phyloP scores from a whole-genome alignment of 1,140 invertebrate species.

The Neodiprion lecontei region DNA sequence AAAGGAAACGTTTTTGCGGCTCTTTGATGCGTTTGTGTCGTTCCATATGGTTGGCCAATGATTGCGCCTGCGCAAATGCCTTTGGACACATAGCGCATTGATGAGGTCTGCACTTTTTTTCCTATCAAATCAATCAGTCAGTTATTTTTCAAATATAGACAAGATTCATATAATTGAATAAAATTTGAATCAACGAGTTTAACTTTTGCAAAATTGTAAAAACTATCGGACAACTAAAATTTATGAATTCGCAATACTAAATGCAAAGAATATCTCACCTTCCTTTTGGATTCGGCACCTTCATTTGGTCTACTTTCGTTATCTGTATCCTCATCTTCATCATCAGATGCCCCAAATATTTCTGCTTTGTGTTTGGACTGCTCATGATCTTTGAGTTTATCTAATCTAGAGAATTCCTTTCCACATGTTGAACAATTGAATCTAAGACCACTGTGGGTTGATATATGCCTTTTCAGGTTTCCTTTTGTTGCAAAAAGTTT shows the following conservation, averaged over 20 bases:
- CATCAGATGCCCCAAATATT: conserved; percentile 39
- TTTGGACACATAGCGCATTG: conserved; percentile 52
- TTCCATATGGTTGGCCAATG: conserved; percentile 50
- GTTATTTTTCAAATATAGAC: not conserved
- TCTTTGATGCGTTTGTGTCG: conserved; percentile 50
- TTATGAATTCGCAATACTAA: not conserved
- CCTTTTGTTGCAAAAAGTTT: conserved; percentile 51
- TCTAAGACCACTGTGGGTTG: conserved; percentile 50
- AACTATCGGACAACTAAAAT: conserved; percentile 7
- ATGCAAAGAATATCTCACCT: conserved; percentile 30
- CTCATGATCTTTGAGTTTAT: conserved; percentile 53
- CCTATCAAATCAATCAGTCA: conserved; percentile 35
- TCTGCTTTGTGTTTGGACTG: conserved; percentile 50
- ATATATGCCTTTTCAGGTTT: conserved; percentile 51
- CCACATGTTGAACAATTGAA: conserved; percentile 47
- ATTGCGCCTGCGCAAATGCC: conserved; percentile 49
- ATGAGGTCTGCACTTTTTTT: conserved; percentile 46
- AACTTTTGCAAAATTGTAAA: not conserved
- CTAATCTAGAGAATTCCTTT: conserved; percentile 51
- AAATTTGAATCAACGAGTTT: not conserved
- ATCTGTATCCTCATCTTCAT: conserved; percentile 38
- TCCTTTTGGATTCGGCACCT: conserved; percentile 32
- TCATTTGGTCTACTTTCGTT: conserved; percentile 40
- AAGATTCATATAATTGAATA: conserved; percentile 1
- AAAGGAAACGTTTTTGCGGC: conserved; percentile 52